Base-by-base conservation (phyloP, 2,113 vertebrate species). In the Myodes glareolus region DNA sequence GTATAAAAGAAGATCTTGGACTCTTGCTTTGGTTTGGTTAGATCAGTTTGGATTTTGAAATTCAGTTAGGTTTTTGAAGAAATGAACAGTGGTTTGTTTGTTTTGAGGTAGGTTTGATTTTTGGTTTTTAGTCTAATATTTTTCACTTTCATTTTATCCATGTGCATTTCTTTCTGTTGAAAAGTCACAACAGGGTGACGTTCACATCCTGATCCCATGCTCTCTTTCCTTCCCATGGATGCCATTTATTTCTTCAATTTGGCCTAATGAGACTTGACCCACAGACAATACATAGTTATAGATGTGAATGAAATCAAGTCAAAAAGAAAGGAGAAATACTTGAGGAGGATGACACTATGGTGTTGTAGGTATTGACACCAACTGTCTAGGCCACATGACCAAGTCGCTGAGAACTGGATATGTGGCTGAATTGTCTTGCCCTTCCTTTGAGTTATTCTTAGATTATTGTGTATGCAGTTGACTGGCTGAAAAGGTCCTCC, bases 1-100 rank as follows among this genome's bases (percentile, higher is more conserved):
- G 8, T 42, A 84, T 45, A 88, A 77, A 52, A 78, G 29, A 58
- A 72, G 61, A 39, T 42, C 50, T 72, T 77, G 72, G 70, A 61
- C 55, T 67, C 84, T 93, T 93, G 52, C 21, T 50, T 96, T 87
- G 93, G 42, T 77, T 82, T 94, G 67, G 9, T 72, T 93, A 58
- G 31, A 8, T 94, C 81, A 42, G 27, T 67, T 84, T 21, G 7
- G 10, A 42, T 63, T 96, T 94, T 67, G 42, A 94, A 92, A 70
- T 82, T 77, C 27, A 11, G 14, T 55, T 93, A 78, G 76, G 4
- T 63, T 61, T 92, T 77, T 23, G 45, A 80, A 70, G 42, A n/a
- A 90, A 4, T 88, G 52, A 75, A 9, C 1, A 65, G 39, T 31
- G 29, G 19, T 58, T 33, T 19, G 19, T 21, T 58, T 19, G 58